phyloP scores from a whole-genome alignment of 2,888 invertebrate species.

The Disparrhopalites patrizii region DNA sequence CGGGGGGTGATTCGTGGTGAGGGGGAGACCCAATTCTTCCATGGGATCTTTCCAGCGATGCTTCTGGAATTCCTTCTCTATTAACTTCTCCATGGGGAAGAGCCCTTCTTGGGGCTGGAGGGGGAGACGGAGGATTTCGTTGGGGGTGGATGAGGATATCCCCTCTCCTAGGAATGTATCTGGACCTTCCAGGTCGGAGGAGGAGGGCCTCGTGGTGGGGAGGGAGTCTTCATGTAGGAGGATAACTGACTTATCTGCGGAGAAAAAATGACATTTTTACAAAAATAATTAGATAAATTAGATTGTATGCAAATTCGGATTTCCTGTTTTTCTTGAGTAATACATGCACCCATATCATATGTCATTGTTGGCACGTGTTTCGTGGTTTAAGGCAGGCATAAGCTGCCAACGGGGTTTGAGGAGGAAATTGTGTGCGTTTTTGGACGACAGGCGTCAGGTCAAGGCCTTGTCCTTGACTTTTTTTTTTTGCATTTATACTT shows the following conservation, averaged over 20 bases:
- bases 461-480: no score
- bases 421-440: no score
- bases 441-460: no score
- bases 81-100: conserved; percentile 12
- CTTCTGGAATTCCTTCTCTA: conserved; percentile 16
- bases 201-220: not conserved
- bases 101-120: not conserved
- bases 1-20: not conserved
- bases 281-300: no score
- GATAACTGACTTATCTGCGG: not conserved
- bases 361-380: no score
- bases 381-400: no score
- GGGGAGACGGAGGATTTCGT: conserved; percentile 4
- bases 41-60: conserved; percentile 16
- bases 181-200: not conserved
- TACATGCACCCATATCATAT: no score
- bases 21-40: conserved; percentile 11
- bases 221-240: not conserved
- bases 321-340: no score
- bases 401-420: no score
- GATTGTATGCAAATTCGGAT: no score
- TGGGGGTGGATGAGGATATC: not conserved
- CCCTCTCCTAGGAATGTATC: not conserved
- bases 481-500: no score
- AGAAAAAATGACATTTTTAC: no score